Base-by-base conservation (phyloP, 2,888 invertebrate species). In the Archaeoteleia sp. region DNA sequence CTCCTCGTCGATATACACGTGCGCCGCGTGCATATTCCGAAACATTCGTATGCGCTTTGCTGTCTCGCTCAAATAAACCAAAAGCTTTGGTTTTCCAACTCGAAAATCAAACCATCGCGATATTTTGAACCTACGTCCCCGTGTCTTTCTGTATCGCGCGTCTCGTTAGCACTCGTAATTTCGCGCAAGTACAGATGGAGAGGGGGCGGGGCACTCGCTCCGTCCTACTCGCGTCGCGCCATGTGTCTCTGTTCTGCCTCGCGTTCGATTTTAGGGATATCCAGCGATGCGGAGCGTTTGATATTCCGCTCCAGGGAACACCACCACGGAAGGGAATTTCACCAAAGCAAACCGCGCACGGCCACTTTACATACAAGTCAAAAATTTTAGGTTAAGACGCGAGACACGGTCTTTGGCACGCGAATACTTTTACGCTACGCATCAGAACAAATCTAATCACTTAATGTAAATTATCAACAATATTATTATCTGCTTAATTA, bases 231-330 rank as follows among this genome's bases (percentile, higher is more conserved):
- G 32, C 66, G 46, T 51, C 45, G 45, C 34, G 62, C 54, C 14
- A 46, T 32, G 42, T 48, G 49, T 27, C 55, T 62, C 62, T 65
- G 61, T 60, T 48, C 43, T 45, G 27, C 39, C 54, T 42, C 43
- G 63, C 54, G 57, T 67, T 70, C 37, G 62, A 61, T 67, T 53
- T 61, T 37, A 42, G 63, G 37, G 48, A 72, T 67, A 70, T 25
- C 45, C 70, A 66, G 39, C 65, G 58, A 53, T 63, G 61, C 70
- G 65, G n/a, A 65, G 72, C 65, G 61, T 67, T 69, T 67, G 71
- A 71, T 71, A 69, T 69, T 69, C 60, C 66, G 66, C 63, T 53
- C 39, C 66, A 61, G 45, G 29, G 51, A 67, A 17, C 58, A 58
- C 54, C 20, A 46, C 54, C 23, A 27, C 58, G 62, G 49, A 40